Evolutionary conservation across 2,113 vertebrate genomes (phyloP).

Genomic region (Halcyon malimbica): DNA sequence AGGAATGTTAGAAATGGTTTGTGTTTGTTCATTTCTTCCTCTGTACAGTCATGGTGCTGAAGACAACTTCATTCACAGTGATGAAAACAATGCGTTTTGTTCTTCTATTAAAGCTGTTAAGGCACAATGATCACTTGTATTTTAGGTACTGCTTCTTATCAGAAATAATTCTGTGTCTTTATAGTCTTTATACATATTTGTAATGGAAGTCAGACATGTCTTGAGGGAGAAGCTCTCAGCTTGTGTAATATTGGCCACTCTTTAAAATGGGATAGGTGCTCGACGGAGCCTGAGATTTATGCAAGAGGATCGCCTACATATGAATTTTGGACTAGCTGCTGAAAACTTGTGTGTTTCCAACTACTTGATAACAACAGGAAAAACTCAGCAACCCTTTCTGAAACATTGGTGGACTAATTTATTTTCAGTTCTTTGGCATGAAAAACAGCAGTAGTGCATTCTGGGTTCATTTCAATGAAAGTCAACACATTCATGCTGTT

Average conservation of each 20-base stretch:
- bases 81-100: background rate
- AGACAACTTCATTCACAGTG: background rate
- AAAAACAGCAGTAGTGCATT: slow-evolving; percentile 23
- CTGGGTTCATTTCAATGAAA: slow-evolving; percentile 14
- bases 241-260: background rate
- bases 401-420: background rate
- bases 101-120: background rate
- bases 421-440: slow-evolving; percentile 11
- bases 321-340: background rate
- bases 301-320: background rate
- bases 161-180: background rate
- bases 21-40: slow-evolving; percentile 4
- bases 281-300: background rate
- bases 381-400: background rate
- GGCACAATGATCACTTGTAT: background rate
- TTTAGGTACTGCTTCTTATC: background rate
- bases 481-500: background rate
- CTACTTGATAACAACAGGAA: background rate
- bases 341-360: background rate
- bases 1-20: background rate
- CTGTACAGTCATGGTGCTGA: background rate
- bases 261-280: background rate
- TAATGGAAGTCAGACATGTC: background rate
- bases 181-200: background rate
- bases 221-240: no score